Percentiles rank a stretch among this genome's conserved stretches.
Conservation (phyloP, 2,888 invertebrate genomes). For the Tenthredo distinguenda region DNA sequence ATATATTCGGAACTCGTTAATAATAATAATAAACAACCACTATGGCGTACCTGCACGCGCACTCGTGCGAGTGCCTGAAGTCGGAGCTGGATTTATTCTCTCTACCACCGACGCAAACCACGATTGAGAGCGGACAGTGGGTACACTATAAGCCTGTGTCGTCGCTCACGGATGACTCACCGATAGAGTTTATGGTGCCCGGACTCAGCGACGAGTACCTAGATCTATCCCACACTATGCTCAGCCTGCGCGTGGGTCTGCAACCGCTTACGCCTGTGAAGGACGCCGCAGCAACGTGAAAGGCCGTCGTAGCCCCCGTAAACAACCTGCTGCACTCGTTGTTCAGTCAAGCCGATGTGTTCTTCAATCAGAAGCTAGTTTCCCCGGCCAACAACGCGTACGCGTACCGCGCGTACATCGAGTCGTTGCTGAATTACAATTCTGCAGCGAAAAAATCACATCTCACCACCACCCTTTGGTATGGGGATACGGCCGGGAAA, state of each 20-base stretch:
- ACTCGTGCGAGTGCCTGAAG: slow-evolving; percentile 60
- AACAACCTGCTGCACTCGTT: slow-evolving; percentile 63
- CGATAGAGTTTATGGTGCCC: slow-evolving; percentile 63
- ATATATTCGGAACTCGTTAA: slow-evolving; percentile 48
- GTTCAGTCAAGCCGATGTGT: slow-evolving; percentile 62
- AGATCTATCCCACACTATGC: slow-evolving; percentile 59
- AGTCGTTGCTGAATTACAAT: slow-evolving; percentile 60
- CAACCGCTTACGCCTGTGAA: neutral
- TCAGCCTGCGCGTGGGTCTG: slow-evolving; percentile 14
- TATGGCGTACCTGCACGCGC: slow-evolving; percentile 60
- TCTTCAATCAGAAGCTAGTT: slow-evolving; percentile 62
- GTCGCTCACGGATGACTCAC: slow-evolving; percentile 60
- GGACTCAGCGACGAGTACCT: slow-evolving; percentile 63
- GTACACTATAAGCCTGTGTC: slow-evolving; percentile 63
- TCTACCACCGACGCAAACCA: slow-evolving; percentile 63
- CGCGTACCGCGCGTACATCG: too few relatives aligned
- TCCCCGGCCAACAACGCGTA: slow-evolving; percentile 60
- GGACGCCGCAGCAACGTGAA: neutral
- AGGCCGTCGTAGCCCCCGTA: slow-evolving; percentile 54
- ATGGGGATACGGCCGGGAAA: slow-evolving; percentile 53
- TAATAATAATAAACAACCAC: neutral
- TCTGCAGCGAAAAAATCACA: slow-evolving; percentile 58
- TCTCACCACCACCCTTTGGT: slow-evolving; percentile 57
- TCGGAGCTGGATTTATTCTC: slow-evolving; percentile 62
- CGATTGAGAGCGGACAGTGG: slow-evolving; percentile 60